Evolutionary conservation across 1,140 invertebrate species (phyloP).

Genomic region (Arctopsyche grandis): DNA sequence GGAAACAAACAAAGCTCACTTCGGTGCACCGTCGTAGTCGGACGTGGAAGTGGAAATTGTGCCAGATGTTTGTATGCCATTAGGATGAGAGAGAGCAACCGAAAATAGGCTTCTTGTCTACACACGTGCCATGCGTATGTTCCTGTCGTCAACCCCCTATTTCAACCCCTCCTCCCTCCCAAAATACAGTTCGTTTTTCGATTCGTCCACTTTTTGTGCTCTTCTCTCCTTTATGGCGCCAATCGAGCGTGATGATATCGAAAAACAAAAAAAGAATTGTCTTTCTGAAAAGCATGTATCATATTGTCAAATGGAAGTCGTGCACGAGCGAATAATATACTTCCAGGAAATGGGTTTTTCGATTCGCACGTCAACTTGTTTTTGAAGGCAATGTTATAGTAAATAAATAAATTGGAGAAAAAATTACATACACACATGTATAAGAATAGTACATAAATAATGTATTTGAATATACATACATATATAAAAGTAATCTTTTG

Average conservation of each 20-base stretch:
- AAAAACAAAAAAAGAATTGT: background rate
- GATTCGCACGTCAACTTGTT: background rate
- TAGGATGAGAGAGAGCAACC: background rate
- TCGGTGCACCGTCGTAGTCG: constrained; percentile 27
- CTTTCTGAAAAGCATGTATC: background rate
- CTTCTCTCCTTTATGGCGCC: background rate
- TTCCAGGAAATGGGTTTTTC: background rate
- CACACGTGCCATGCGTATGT: background rate
- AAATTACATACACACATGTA: too few relatives aligned
- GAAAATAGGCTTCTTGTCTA: background rate
- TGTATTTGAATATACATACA: background rate
- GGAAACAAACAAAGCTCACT: constrained; percentile 40
- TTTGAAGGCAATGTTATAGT: too few relatives aligned
- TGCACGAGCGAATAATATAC: background rate
- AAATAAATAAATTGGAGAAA: too few relatives aligned
- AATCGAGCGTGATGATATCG: constrained; percentile 21
- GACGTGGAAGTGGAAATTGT: constrained; percentile 31
- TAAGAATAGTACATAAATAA: too few relatives aligned
- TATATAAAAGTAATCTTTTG: too few relatives aligned
- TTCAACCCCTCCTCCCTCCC: background rate
- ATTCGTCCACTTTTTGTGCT: background rate
- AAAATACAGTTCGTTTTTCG: background rate
- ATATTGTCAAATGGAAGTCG: background rate
- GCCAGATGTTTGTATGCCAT: constrained; percentile 41
- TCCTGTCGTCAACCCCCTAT: background rate